These are phyloP conservation scores for Tautogolabrus adspersus DNA, from an alignment of 2,113 vertebrate genomes.

Conservation along the genomic window DNA sequence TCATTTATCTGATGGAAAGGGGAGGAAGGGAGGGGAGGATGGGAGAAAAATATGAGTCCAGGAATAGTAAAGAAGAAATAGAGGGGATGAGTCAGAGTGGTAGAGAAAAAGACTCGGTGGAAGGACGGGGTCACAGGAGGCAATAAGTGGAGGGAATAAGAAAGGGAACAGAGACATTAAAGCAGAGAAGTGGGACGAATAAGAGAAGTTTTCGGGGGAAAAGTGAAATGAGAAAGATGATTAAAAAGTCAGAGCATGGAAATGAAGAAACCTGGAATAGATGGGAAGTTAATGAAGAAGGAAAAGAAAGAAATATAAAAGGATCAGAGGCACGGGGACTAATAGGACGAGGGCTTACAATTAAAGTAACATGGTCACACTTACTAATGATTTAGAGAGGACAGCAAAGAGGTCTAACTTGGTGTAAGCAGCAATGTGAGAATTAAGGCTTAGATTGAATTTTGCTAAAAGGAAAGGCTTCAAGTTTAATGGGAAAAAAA, in stretches of 20 bases:
- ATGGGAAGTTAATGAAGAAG: slow-evolving; percentile 14
- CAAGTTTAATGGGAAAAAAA: too few relatives aligned
- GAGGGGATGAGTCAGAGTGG: slow-evolving; percentile 36
- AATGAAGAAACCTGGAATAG: neutral
- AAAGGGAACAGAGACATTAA: neutral
- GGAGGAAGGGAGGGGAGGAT: neutral
- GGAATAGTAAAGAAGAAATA: slow-evolving; percentile 17
- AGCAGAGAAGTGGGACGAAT: neutral
- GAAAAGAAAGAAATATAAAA: neutral
- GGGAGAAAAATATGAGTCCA: neutral
- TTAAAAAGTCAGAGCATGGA: neutral
- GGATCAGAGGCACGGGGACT: neutral
- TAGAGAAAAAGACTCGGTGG: slow-evolving; percentile 6
- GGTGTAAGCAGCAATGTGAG: too few relatives aligned
- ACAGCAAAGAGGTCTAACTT: neutral
- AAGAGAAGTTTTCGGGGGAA: neutral
- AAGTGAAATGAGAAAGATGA: neutral
- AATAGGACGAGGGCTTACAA: neutral
- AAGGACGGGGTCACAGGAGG: neutral
- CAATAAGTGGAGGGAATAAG: neutral
- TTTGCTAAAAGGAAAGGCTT: too few relatives aligned
- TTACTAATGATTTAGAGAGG: neutral
- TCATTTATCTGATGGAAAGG: slow-evolving; percentile 45
- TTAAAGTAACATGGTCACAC: neutral
- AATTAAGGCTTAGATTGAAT: too few relatives aligned